These are phyloP conservation scores for Lamellibrachia satsuma DNA, from an alignment of 2,888 invertebrate species.

Conservation along the genomic window DNA sequence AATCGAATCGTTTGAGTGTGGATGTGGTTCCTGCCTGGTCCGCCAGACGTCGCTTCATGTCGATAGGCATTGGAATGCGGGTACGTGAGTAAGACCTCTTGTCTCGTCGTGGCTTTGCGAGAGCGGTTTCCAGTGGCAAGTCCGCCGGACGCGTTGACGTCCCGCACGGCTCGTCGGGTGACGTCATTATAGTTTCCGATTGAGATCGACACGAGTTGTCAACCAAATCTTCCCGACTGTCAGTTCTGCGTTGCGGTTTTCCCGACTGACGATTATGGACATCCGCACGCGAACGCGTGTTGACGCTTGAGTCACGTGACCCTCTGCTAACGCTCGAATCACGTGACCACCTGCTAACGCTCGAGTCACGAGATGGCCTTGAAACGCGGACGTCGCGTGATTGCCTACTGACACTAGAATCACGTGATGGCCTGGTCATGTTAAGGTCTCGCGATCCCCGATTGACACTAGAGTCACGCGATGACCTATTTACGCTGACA, in stretches of 20 bases:
- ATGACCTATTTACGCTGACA: neutral
- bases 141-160: neutral
- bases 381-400: neutral
- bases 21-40: neutral
- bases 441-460: neutral
- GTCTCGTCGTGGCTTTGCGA: conserved; percentile 38
- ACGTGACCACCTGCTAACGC: neutral
- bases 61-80: conserved; percentile 37
- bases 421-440: neutral
- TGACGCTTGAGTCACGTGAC: neutral
- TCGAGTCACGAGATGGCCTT: neutral
- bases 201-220: neutral
- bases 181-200: neutral
- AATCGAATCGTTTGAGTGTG: conserved; percentile 40
- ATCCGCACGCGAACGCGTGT: neutral
- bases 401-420: neutral
- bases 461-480: neutral
- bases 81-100: conserved; percentile 32
- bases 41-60: conserved; percentile 7
- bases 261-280: neutral
- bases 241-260: neutral
- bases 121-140: neutral
- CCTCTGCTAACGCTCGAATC: neutral
- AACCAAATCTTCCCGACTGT: neutral
- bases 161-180: neutral